Evolutionary conservation across 2,797 vertebrate genomes (phyloP), one percentile per base, ranked within the genome.

Genomic region (Arctocebus calabarensis): DNA sequence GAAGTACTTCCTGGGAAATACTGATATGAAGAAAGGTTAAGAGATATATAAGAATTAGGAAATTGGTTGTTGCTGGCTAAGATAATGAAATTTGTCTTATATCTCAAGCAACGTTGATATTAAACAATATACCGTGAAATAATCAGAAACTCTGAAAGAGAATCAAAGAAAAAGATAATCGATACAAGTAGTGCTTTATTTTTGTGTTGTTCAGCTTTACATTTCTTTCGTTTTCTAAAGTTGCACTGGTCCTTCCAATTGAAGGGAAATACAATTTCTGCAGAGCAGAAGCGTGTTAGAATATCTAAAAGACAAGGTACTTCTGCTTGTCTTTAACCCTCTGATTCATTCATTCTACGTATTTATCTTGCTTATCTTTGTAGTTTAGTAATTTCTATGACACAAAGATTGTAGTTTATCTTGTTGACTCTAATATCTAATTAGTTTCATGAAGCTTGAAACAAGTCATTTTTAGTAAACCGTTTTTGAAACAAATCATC

Each of bases 381-480:
- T 34, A 45, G 88, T 29, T 61, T 27, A 75, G 32, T 95, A 40
- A 81, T 75, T 86, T 73, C 91, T 94, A 23, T 68, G 52, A 52
- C 12, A 55, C 7, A 16, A 55, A 90, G 64, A 86, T 40, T 89
- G 10, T 40, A 66, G 55, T 92, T 88, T 71, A 71, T 88, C 40
- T 77, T 84, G 62, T 77, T 27, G 90, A 77, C 77, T 73, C 40
- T 81, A 14, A 29, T 70, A 78, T 86, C 81, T 91, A 81, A 89
- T 95, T 96, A 90, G 71, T 84, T 94, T 90, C 43, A 19, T 78
- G 88, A 91, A 45, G 55, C 83, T 93, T 84, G 94, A 91, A 89
- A 77, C 19, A 87, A 81, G 23, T 94, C 43, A 81, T 71, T 94
- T 90, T 59, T 25, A 71, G 79, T 62, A 88, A 93, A 88, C 10